phyloP scores from a whole-genome alignment of 1,140 invertebrate species.

The Cotesia glomerata region DNA sequence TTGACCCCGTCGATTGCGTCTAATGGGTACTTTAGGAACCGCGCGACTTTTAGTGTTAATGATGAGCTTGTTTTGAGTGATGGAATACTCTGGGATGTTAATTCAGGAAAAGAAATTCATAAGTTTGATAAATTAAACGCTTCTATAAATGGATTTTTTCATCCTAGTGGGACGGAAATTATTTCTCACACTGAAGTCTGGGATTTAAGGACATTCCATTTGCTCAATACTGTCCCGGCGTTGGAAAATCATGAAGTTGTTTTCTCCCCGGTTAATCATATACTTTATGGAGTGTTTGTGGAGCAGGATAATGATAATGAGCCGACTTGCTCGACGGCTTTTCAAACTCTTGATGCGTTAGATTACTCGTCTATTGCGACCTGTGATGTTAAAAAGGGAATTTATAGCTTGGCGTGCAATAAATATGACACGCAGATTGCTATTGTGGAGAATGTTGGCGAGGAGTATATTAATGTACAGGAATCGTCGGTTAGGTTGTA shows the following conservation, averaged over 20 bases:
- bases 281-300: conserved; percentile 70
- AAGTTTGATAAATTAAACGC: conserved; percentile 99
- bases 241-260: conserved; percentile 87
- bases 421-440: conserved; percentile 81
- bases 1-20: conserved; percentile 77
- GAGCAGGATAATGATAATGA: conserved; percentile 73
- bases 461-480: conserved; percentile 76
- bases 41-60: conserved; percentile 91
- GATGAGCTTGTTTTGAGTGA: conserved; percentile 92
- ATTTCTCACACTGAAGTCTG: conserved; percentile 92
- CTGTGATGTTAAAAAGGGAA: conserved; percentile 85
- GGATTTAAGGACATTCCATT: conserved; percentile 94
- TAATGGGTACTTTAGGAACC: conserved; percentile 93
- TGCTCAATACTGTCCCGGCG: conserved; percentile 90
- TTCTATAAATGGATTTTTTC: conserved; percentile 93
- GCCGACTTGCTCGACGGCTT: conserved; percentile 81
- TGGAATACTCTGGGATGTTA: conserved; percentile 95
- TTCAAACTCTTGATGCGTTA: conserved; percentile 91
- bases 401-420: conserved; percentile 77
- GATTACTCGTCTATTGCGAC: conserved; percentile 95
- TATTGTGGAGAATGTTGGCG: conserved; percentile 81
- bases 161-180: conserved; percentile 95
- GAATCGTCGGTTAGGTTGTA: conserved; percentile 85
- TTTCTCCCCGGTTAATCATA: conserved; percentile 73
- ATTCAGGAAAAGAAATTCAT: conserved; percentile 85